Conservation (phyloP, 2,797 vertebrate species). For the Myotis vivesi region DNA sequence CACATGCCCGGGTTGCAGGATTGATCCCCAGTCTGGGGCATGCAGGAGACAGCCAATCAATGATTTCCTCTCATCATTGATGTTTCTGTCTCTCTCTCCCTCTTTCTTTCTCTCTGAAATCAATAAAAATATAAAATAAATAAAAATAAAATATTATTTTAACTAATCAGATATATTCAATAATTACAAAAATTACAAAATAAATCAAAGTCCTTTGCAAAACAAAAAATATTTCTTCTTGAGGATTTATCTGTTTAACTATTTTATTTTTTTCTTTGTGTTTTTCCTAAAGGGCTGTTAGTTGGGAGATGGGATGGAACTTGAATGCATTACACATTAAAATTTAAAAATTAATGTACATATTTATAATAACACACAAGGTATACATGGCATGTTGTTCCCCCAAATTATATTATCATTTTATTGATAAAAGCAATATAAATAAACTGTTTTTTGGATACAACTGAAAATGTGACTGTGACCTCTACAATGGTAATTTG, state of each 20-base stretch:
- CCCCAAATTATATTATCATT: not conserved
- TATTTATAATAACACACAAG: not conserved
- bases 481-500: conserved; percentile 91
- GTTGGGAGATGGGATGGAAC: not conserved
- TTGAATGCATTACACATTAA: not conserved
- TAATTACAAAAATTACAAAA: not conserved
- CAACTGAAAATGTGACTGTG: conserved; percentile 80
- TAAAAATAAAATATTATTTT: not conserved
- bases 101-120: no score
- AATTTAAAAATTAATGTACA: not conserved
- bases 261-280: not conserved
- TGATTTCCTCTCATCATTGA: no score
- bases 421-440: conserved; percentile 25
- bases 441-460: conserved; percentile 59
- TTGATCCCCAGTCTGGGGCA: no score
- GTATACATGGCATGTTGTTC: not conserved
- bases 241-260: not conserved
- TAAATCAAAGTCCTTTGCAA: not conserved
- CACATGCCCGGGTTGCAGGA: no score
- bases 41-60: no score
- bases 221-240: not conserved
- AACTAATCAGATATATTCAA: not conserved
- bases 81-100: no score
- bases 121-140: no score
- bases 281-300: not conserved